Evolutionary conservation across 64 coral and sea anemone species (phyloP), one percentile per base, ranked within the genome.

Genomic region (Montipora capricornis): DNA sequence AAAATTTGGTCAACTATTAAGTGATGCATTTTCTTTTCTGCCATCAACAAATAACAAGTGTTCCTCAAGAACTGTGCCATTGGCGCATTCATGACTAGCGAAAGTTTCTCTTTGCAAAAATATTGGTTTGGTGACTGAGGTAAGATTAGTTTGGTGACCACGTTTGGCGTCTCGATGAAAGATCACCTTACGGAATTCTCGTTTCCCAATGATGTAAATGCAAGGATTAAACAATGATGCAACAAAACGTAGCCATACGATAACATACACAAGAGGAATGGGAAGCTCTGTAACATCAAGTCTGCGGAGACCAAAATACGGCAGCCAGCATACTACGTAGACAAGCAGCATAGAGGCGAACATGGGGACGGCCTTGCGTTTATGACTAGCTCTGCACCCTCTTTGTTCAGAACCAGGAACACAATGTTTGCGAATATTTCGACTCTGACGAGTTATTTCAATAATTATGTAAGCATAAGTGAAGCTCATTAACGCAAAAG

Each of bases 151-250:
- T 44, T 20, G 5, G 1, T 15, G 44, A 10, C n/a, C 15, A 3
- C 16, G 44, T 47, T 84, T 68, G 1, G 5, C 44, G 9, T 19
- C 17, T 49, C 6, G 29, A 2, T 50, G 29, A 12, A 70, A 51
- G 37, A 96, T 6, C 1, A 88, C 55, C 24, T 78, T 89, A 20
- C 96, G 93, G 69, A 95, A 91, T 48, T 97, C 96, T 51, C 92
- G 73, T 75, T 97, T 97, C 1, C 92, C 96, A 61, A 97, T 69
- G 5, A 94, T 95, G 9, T 97, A 97, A 9, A 97, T 68, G 24
- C 90, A 84, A 3, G 96, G 96, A 47, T 94, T 94, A 20, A 97
- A 45, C 12, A 97, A 70, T n/a, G 96, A 97, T 3, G 93, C 91
- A 9, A 87, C 79, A 44, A 89, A 95, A 4, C 92, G 83, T 44